A percentile compares a stretch with the other conserved stretches of the same genome.
phyloP scores from a whole-genome alignment of 2,113 vertebrate genomes.

The Rhinolophus sinicus region DNA sequence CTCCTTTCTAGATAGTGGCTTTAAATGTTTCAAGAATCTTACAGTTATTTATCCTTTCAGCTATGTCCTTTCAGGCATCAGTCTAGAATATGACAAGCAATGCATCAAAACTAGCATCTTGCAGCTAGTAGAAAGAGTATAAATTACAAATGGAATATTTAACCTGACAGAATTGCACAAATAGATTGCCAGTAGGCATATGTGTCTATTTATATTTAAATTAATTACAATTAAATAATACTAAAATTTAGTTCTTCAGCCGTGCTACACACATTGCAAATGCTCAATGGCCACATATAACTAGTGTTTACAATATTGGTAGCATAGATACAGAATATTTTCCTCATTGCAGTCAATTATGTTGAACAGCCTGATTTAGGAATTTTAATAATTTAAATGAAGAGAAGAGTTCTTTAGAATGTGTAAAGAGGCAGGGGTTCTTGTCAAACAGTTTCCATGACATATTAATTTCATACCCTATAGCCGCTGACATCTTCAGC shows the following conservation, averaged over 20 bases:
- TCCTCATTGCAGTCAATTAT: background rate
- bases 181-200: background rate
- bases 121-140: background rate
- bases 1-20: background rate
- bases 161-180: background rate
- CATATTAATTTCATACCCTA: constrained; percentile 44
- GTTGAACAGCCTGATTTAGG: background rate
- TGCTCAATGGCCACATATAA: background rate
- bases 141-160: constrained; percentile 1
- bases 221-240: constrained; percentile 2
- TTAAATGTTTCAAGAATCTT: constrained; percentile 47
- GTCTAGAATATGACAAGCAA: background rate
- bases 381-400: constrained; percentile 7
- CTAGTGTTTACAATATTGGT: background rate
- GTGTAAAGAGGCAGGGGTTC: background rate
- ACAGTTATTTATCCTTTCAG: background rate
- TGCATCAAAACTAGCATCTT: background rate
- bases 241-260: background rate
- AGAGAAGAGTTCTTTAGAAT: constrained; percentile 43
- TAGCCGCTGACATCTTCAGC: constrained; percentile 6
- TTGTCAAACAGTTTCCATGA: background rate
- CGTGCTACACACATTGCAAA: background rate
- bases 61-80: background rate
- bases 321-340: background rate
- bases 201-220: background rate